phyloP scores from a whole-genome alignment of 2,888 invertebrate species.

The Spicauda simplicius region DNA sequence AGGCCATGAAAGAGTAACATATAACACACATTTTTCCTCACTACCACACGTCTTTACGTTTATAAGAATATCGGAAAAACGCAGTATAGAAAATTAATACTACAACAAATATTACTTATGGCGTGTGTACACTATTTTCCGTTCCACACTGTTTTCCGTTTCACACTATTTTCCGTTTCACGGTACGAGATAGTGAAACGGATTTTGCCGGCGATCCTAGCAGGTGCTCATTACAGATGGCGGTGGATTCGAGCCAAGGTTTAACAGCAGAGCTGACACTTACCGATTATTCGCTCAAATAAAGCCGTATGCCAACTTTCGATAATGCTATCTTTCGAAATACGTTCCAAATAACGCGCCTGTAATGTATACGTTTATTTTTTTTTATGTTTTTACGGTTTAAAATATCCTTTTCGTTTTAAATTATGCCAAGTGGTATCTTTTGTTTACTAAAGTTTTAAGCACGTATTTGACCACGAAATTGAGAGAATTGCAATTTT shows the following conservation, averaged over 20 bases:
- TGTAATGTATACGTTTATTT: neutral
- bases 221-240: conserved; percentile 52
- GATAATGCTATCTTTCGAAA: conserved; percentile 35
- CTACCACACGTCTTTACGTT: too few relatives aligned
- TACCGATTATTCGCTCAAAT: conserved; percentile 48
- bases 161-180: neutral
- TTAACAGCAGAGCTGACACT: conserved; percentile 48
- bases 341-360: conserved; percentile 22
- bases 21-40: too few relatives aligned
- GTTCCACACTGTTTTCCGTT: neutral
- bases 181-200: conserved; percentile 39
- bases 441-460: too few relatives aligned
- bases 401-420: too few relatives aligned
- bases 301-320: conserved; percentile 38
- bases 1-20: too few relatives aligned
- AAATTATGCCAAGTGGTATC: too few relatives aligned
- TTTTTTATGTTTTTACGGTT: too few relatives aligned
- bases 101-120: too few relatives aligned
- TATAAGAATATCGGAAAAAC: too few relatives aligned
- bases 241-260: conserved; percentile 61
- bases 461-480: too few relatives aligned
- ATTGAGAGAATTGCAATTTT: too few relatives aligned
- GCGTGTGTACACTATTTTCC: neutral
- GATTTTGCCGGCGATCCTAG: conserved; percentile 47
- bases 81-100: too few relatives aligned